Base-by-base conservation (phyloP, 2,113 vertebrate species). In the Suricata suricatta region DNA sequence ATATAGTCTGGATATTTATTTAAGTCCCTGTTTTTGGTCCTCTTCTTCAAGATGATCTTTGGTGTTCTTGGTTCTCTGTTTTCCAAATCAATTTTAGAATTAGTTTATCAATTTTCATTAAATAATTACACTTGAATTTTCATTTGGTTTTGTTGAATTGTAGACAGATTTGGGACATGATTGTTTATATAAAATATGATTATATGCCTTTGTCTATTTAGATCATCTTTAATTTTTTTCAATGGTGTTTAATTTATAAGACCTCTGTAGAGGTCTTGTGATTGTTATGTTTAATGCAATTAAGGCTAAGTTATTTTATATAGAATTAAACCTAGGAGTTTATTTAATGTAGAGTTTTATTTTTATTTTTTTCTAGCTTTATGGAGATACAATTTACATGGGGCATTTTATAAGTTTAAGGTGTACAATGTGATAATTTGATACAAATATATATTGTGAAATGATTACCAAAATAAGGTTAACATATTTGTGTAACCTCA, bases 321-420 rank as follows among this genome's bases (percentile, higher is more conserved):
- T 74, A 64, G 52, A 80, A 90, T 87, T 74, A 87, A 90, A 74
- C 25, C 27, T 72, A 80, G 6, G 12, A 44, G 35, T 86, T 89
- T 21, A 93, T 86, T 93, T 64, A 93, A 93, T 86, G 90, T 64
- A 93, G 23, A 89, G 77, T 89, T 68, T 88, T 57, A 29, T 71
- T 88, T 86, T 88, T 71, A 3, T n/a, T 69, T 69, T 69, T 66
- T 79, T 80, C 19, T 29, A 89, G 27, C 19, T 76, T 89, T 76
- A 76, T 63, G 76, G 38, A 71, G 66, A 74, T 57, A 72, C 27
- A 88, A 88, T 57, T 57, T 12, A 57, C 50, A 41, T 41, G 71
- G 74, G 57, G 57, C 68, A 41, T 72, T 74, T 57, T 10, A 88
- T 11, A 63, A 38, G n/a, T 71, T 71, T 87, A 71, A 71, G 47